phyloP scores from a whole-genome alignment of 2,888 invertebrate species.

The Drosophila monieri region DNA sequence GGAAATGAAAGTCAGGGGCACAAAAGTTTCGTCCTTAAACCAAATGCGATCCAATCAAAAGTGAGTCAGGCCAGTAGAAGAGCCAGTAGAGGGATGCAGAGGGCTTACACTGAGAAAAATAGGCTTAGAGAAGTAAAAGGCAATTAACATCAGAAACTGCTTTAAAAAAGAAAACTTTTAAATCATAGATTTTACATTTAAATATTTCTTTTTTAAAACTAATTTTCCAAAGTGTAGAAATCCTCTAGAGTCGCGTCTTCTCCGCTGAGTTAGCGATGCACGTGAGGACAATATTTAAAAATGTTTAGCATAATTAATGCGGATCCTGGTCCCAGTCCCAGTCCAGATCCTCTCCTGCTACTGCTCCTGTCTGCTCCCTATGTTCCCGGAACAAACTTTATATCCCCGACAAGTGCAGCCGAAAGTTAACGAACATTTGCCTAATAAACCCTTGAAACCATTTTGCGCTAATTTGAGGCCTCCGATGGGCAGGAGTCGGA shows the following conservation, averaged over 20 bases:
- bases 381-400: neutral
- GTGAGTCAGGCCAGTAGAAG: constrained; percentile 41
- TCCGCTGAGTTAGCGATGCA: constrained; percentile 51
- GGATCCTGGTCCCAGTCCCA: constrained; percentile 24
- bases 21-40: constrained; percentile 38
- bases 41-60: constrained; percentile 71
- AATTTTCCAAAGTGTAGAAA: constrained; percentile 21
- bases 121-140: too few species aligned
- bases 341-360: neutral
- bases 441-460: constrained; percentile 82
- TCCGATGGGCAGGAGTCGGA: constrained; percentile 18
- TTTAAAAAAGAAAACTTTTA: too few species aligned
- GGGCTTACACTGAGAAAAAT: constrained; percentile 7
- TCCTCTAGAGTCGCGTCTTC: constrained; percentile 57
- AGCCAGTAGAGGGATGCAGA: constrained; percentile 1
- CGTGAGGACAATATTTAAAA: constrained; percentile 83
- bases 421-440: constrained; percentile 71
- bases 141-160: too few species aligned
- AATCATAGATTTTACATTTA: too few species aligned
- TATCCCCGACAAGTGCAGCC: constrained; percentile 60
- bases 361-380: neutral
- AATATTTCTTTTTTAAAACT: too few species aligned
- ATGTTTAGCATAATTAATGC: constrained; percentile 83
- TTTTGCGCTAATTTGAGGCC: constrained; percentile 76
- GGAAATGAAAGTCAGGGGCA: constrained; percentile 19